Percentiles rank a stretch among this genome's conserved stretches.
Evolutionary conservation across 1,140 invertebrate genomes (phyloP).

Genomic region (Saccostrea echinata): DNA sequence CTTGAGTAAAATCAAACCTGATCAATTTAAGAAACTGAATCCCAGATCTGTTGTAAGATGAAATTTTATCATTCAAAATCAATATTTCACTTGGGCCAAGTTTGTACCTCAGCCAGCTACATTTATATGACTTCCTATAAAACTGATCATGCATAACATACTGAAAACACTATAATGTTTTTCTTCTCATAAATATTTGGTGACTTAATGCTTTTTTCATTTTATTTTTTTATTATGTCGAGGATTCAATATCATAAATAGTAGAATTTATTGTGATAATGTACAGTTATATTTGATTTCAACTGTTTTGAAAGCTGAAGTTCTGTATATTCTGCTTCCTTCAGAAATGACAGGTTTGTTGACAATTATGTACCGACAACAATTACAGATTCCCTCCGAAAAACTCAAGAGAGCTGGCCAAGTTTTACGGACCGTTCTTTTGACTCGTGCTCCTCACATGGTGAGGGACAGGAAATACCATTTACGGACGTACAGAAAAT

Average conservation of each 20-base stretch:
- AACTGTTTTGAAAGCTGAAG: neutral
- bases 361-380: conserved; percentile 24
- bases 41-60: neutral
- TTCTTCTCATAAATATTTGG: neutral
- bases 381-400: conserved; percentile 82
- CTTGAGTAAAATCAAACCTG: neutral
- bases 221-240: neutral
- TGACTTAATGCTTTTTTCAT: neutral
- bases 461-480: conserved; percentile 84
- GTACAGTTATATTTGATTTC: no score
- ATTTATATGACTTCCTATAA: neutral
- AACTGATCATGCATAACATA: neutral
- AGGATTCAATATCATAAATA: neutral
- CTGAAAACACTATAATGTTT: neutral
- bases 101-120: neutral
- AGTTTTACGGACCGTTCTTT: conserved; percentile 86
- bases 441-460: conserved; percentile 84
- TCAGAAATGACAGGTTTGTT: neutral
- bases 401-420: conserved; percentile 85
- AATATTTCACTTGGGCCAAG: neutral
- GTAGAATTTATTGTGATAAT: neutral
- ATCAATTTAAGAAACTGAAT: neutral
- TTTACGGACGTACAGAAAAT: conserved; percentile 80
- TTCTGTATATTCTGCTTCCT: neutral
- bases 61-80: conserved; percentile 28